Evolutionary conservation across 2,113 vertebrate genomes (phyloP).

Genomic region (Onychostoma macrolepis): DNA sequence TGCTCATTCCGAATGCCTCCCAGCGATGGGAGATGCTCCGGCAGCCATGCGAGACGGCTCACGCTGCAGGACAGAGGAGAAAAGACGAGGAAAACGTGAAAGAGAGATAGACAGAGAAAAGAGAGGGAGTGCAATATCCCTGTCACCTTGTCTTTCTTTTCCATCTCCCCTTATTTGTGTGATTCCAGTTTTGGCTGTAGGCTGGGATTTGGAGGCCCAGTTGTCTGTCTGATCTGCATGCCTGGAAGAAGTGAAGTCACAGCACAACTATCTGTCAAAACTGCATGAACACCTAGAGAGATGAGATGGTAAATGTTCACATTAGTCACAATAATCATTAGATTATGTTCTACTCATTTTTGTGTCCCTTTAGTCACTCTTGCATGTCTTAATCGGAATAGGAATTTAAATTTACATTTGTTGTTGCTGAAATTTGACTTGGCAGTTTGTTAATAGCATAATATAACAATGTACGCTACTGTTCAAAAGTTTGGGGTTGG

Average conservation of each 20-base stretch:
- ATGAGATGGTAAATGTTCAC: neutral
- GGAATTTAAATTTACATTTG: neutral
- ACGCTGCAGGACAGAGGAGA: constrained; percentile 6
- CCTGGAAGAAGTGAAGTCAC: constrained; percentile 18
- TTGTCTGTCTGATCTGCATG: constrained; percentile 21
- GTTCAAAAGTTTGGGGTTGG: neutral
- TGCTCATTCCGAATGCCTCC: neutral
- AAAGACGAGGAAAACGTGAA: neutral
- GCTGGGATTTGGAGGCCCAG: constrained; percentile 29
- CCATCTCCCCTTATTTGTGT: constrained; percentile 19
- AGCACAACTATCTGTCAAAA: neutral
- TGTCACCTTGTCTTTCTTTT: neutral
- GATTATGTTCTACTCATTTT: neutral
- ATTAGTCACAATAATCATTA: neutral
- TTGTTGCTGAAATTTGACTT: neutral
- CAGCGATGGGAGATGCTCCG: neutral
- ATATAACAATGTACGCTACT: neutral
- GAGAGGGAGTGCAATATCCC: constrained; percentile 14
- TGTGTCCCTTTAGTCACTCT: neutral
- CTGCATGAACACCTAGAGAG: neutral
- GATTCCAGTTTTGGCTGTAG: constrained; percentile 41
- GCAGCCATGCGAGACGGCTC: neutral
- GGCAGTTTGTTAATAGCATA: neutral
- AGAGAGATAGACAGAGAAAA: constrained; percentile 29
- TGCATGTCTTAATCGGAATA: neutral